phyloP scores from a whole-genome alignment of 2,888 invertebrate genomes.

The Drosophila nr. fundita region DNA sequence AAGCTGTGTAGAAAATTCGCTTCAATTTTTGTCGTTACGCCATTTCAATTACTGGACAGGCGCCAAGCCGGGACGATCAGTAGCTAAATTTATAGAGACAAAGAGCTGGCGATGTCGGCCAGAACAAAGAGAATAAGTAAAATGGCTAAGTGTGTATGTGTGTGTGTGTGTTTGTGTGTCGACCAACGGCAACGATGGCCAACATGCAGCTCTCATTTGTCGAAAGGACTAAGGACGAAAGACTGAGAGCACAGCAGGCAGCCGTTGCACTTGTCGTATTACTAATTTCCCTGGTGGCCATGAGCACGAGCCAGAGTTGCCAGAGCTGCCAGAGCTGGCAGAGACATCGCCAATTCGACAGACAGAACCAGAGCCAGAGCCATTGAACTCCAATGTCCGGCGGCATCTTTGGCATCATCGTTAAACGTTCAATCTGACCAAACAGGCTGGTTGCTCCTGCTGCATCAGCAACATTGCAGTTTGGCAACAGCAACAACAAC shows the following conservation, averaged over 20 bases:
- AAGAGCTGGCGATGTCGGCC: constrained; percentile 49
- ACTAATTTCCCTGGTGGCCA: constrained; percentile 81
- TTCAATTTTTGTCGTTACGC: constrained; percentile 79
- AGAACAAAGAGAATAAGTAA: constrained; percentile 75
- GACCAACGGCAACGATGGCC: constrained; percentile 32
- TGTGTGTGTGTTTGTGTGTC: constrained; percentile 11
- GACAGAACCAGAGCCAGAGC: constrained; percentile 29
- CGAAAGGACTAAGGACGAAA: constrained; percentile 23
- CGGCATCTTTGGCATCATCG: constrained; percentile 53
- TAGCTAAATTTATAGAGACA: constrained; percentile 76
- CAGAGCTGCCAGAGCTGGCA: constrained; percentile 14
- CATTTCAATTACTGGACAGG: constrained; percentile 80
- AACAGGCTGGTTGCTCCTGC: constrained; percentile 39
- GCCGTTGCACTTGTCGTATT: constrained; percentile 77
- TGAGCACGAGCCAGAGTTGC: constrained; percentile 39
- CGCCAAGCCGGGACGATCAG: constrained; percentile 72
- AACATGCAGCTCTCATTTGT: constrained; percentile 80
- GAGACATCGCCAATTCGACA: neutral
- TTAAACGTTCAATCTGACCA: constrained; percentile 70
- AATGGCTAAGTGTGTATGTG: constrained; percentile 47
- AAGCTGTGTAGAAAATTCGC: constrained; percentile 50
- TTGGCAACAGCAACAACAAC: constrained; percentile 22
- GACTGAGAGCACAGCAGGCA: constrained; percentile 31
- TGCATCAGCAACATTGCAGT: constrained; percentile 47
- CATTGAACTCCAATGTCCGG: constrained; percentile 42